These are phyloP conservation scores for Druceiella hillmani DNA, from an alignment of 2,888 invertebrate genomes.

Conservation along the genomic window DNA sequence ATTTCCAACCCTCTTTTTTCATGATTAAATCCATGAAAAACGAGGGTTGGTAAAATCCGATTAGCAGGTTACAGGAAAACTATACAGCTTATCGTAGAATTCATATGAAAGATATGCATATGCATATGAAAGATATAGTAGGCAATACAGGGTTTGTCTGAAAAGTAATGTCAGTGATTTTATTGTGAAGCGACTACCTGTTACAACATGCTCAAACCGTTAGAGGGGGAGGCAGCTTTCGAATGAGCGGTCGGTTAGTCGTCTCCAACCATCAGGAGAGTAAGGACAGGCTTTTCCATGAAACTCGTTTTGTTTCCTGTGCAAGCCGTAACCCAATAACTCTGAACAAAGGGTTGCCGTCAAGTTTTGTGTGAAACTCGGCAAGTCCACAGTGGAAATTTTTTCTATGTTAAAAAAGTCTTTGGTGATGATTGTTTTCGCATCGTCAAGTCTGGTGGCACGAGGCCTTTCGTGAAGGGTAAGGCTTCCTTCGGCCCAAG, in stretches of 20 bases:
- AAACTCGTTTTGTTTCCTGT: no score
- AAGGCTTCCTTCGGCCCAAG: background rate
- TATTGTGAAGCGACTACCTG: background rate
- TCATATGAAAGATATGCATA: no score
- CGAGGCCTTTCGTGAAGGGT: background rate
- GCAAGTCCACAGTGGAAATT: conserved; percentile 1
- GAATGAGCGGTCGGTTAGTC: background rate
- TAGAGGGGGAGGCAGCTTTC: background rate
- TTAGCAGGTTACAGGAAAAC: no score
- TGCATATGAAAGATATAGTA: no score
- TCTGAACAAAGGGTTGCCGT: background rate
- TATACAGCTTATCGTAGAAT: no score
- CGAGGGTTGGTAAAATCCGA: no score
- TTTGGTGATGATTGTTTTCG: background rate
- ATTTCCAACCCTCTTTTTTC: no score
- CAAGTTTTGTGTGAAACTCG: background rate
- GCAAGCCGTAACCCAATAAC: background rate
- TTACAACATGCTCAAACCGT: background rate
- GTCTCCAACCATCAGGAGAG: background rate
- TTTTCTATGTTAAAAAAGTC: background rate
- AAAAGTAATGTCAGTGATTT: no score
- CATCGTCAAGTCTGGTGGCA: background rate
- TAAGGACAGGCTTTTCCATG: no score
- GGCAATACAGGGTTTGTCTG: conserved; percentile 3
- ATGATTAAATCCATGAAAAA: no score